phyloP scores from a whole-genome alignment of 2,113 vertebrate species.

The Tichodroma muraria region DNA sequence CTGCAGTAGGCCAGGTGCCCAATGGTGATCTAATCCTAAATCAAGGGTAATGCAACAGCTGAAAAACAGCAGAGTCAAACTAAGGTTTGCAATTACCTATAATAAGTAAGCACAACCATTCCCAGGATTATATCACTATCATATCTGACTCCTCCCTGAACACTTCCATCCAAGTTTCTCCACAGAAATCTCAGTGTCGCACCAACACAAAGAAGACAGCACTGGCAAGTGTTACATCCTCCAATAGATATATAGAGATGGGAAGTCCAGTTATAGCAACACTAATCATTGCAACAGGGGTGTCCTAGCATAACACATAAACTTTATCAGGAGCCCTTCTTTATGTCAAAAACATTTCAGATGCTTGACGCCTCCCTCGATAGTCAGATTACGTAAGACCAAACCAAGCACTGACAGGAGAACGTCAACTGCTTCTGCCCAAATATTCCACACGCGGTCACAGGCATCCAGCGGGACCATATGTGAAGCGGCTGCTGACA shows the following conservation, averaged over 20 bases:
- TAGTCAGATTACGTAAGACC: not conserved
- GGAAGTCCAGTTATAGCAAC: not conserved
- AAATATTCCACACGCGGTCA: not conserved
- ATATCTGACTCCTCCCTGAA: not conserved
- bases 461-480: not conserved
- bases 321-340: not conserved
- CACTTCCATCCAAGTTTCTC: not conserved
- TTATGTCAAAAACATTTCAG: not conserved
- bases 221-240: not conserved
- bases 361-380: not conserved
- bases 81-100: not conserved
- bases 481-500: not conserved
- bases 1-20: not conserved
- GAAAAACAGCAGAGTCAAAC: not conserved
- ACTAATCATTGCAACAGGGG: not conserved
- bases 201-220: not conserved
- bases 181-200: not conserved
- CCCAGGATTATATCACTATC: too few species aligned
- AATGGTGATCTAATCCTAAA: not conserved
- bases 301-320: not conserved
- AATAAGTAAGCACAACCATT: not conserved
- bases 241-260: not conserved
- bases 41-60: not conserved
- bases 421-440: not conserved
- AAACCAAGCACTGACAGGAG: not conserved